These are phyloP conservation scores for Drosophila vallismaia DNA, from an alignment of 2,888 invertebrate genomes.

Conservation along the genomic window DNA sequence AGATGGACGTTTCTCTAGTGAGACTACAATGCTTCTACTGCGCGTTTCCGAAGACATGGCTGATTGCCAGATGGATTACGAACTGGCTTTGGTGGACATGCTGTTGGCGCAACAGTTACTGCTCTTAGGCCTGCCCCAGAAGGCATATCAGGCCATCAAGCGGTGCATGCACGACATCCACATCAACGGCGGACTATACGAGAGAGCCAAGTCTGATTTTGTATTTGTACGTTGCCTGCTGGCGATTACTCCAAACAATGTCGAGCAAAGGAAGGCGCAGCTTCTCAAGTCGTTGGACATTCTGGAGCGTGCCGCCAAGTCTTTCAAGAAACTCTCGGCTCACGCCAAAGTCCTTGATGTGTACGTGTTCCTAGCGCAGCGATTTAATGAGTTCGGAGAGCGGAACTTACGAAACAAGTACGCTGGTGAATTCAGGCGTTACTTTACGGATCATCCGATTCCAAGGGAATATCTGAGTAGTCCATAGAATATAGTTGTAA, in stretches of 20 bases:
- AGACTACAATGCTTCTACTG: slow-evolving; percentile 86
- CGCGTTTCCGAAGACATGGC: slow-evolving; percentile 90
- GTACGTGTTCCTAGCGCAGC: slow-evolving; percentile 85
- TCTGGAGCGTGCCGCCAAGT: slow-evolving; percentile 87
- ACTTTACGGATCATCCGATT: slow-evolving; percentile 89
- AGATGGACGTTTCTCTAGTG: slow-evolving; percentile 84
- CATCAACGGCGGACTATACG: slow-evolving; percentile 92
- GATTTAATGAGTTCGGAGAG: slow-evolving; percentile 90
- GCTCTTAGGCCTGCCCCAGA: slow-evolving; percentile 89
- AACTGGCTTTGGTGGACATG: slow-evolving; percentile 90
- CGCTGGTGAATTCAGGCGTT: slow-evolving; percentile 91
- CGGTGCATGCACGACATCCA: slow-evolving; percentile 89
- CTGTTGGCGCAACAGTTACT: slow-evolving; percentile 92
- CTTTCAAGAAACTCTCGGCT: slow-evolving; percentile 91
- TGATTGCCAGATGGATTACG: slow-evolving; percentile 90
- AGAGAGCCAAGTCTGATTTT: slow-evolving; percentile 90
- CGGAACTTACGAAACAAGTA: slow-evolving; percentile 90
- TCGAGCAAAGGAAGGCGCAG: slow-evolving; percentile 59
- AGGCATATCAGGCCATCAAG: slow-evolving; percentile 89
- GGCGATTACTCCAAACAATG: slow-evolving; percentile 86
- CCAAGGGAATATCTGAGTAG: slow-evolving; percentile 81
- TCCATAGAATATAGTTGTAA: slow-evolving; percentile 40
- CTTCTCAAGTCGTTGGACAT: slow-evolving; percentile 84
- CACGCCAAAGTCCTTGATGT: slow-evolving; percentile 89
- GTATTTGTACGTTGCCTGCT: slow-evolving; percentile 91